A percentile compares a stretch with the other conserved stretches of the same genome.
These are phyloP conservation scores for Cephalopterus ornatus DNA, from an alignment of 2,113 vertebrate genomes.

Conservation along the genomic window DNA sequence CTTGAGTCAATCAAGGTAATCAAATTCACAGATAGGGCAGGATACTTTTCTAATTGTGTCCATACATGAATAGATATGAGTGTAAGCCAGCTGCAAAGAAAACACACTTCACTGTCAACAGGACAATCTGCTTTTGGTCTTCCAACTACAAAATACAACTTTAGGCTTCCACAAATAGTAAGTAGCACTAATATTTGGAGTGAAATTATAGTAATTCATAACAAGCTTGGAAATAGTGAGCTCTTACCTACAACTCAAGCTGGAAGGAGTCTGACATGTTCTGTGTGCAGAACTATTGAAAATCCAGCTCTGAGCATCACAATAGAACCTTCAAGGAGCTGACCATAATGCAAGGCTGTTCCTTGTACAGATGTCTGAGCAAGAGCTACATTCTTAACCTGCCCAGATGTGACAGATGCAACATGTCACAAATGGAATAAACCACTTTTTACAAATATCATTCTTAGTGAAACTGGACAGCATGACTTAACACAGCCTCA, in stretches of 20 bases:
- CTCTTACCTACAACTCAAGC: background rate
- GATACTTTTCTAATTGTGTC: background rate
- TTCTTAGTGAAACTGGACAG: background rate
- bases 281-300: background rate
- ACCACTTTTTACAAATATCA: background rate
- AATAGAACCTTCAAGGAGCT: background rate
- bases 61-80: background rate
- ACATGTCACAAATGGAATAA: background rate
- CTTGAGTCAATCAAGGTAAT: background rate
- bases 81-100: background rate
- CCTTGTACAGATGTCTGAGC: background rate
- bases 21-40: background rate
- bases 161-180: background rate
- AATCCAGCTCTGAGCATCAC: background rate
- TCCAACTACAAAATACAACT: background rate
- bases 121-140: background rate
- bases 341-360: background rate
- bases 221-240: background rate
- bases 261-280: background rate
- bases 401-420: background rate
- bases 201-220: background rate
- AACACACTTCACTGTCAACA: background rate
- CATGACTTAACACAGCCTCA: background rate
- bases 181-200: background rate
- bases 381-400: background rate